A percentile compares a stretch with the other conserved stretches of the same genome.
Evolutionary conservation across 2,888 invertebrate genomes (phyloP).

Genomic region (Teleogryllus oceanicus): DNA sequence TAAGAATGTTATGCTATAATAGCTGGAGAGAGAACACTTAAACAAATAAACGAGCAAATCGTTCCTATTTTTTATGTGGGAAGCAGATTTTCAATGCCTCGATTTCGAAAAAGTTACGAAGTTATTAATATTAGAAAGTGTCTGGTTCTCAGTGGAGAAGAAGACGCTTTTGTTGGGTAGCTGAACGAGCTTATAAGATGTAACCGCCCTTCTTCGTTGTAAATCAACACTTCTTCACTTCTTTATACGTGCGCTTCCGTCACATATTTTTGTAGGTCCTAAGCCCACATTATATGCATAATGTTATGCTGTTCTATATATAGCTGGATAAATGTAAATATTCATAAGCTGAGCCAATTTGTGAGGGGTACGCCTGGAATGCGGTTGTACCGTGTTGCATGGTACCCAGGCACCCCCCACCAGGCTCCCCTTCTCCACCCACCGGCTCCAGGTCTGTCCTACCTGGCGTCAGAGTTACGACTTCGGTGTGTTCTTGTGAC

Average conservation of each 20-base stretch:
- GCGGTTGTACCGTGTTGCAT: constrained; percentile 9
- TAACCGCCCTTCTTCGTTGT: background rate
- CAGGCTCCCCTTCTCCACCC: no score
- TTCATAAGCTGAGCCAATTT: constrained; percentile 18
- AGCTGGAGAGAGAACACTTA: no score
- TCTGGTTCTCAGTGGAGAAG: no score
- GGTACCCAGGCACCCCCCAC: background rate
- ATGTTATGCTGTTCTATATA: constrained; percentile 18
- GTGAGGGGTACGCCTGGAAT: background rate
- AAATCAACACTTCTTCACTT: background rate
- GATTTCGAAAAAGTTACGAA: no score
- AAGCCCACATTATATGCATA: constrained; percentile 10
- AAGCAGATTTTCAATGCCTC: no score
- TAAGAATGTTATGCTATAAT: no score
- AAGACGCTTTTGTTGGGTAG: background rate
- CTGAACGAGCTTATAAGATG: background rate
- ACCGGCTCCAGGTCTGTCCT: background rate
- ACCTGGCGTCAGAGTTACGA: constrained; percentile 10
- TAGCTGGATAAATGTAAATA: constrained; percentile 1
- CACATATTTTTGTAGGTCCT: background rate
- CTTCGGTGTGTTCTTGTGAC: background rate
- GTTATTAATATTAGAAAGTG: no score
- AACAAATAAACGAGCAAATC: no score
- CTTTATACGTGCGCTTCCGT: constrained; percentile 8
- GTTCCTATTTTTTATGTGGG: no score